Percentiles rank a stretch among this genome's conserved stretches.
These are phyloP conservation scores for Maniola hyperantus DNA, from an alignment of 2,888 invertebrate genomes.

Conservation along the genomic window DNA sequence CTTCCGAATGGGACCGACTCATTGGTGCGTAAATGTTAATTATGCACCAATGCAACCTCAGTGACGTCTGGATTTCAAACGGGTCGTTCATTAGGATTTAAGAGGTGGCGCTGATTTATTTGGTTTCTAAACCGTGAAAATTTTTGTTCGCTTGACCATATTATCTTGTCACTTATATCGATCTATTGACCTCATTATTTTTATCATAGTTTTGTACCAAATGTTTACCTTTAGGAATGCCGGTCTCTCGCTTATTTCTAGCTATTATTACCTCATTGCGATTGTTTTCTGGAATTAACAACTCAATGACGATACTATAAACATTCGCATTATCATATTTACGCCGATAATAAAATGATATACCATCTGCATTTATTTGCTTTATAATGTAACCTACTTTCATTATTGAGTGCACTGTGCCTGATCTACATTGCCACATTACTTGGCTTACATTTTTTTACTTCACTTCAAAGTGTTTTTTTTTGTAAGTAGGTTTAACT, in stretches of 20 bases:
- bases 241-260: neutral
- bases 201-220: neutral
- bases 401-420: constrained; percentile 34
- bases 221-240: neutral
- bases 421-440: constrained; percentile 18
- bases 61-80: too few relatives aligned
- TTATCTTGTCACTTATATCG: too few relatives aligned
- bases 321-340: constrained; percentile 23
- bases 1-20: too few relatives aligned
- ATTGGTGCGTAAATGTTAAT: too few relatives aligned
- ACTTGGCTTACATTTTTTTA: constrained; percentile 1
- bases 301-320: constrained; percentile 17
- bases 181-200: too few relatives aligned
- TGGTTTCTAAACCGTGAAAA: too few relatives aligned
- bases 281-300: constrained; percentile 19
- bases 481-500: too few relatives aligned
- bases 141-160: too few relatives aligned
- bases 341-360: constrained; percentile 40
- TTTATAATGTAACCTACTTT: constrained; percentile 47
- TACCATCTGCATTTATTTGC: constrained; percentile 37
- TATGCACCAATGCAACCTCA: too few relatives aligned
- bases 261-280: constrained; percentile 13
- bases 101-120: too few relatives aligned
- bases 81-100: too few relatives aligned
- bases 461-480: neutral